Evolutionary conservation across 2,888 invertebrate genomes (phyloP), one percentile per base, ranked within the genome.

Genomic region (Epistrophella euchroma): DNA sequence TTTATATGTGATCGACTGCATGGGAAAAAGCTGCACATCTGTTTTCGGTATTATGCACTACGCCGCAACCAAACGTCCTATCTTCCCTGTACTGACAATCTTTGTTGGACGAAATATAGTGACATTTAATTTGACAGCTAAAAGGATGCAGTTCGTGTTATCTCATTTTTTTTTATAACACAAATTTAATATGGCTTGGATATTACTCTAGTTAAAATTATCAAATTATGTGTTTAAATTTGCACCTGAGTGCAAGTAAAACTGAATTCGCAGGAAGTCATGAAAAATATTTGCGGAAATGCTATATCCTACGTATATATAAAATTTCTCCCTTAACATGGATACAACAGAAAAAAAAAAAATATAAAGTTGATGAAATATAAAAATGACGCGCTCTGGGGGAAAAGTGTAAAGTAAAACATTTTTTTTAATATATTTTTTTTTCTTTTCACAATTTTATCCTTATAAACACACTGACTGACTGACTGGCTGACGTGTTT

Each of bases 401-500:
- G 32, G 22, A 32, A 60, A 22, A 15, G 28, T n/a, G 19, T 50
- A 22, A 68, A 35, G 35, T 22, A 22, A 50, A 68, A 68, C 10
- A 50, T 50, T 66, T 66, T 66, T 66, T 47, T 66, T 68, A 50
- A 68, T 35, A 50, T 22, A 15, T 50, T 3, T 28, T 28, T 28
- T 68, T 68, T 35, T 32, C 15, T n/a, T 32, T 28, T 45, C 9
- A 10, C 22, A 25, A 50, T 35, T 68, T 50, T 50, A 35, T 50
- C 22, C 35, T 15, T 50, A 35, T 28, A 28, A 1, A 22, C 47
- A 25, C 0, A 37, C 11, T 37, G 35, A 37, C 11, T 35, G 43
- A 62, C 58, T 22, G 60, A 60, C 45, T 68, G 66, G 37, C 50
- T 50, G 66, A 47, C 35, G 35, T 50, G 50, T 37, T 50, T 68